phyloP scores from a whole-genome alignment of 2,797 vertebrate genomes.

The Tadarida brasiliensis region DNA sequence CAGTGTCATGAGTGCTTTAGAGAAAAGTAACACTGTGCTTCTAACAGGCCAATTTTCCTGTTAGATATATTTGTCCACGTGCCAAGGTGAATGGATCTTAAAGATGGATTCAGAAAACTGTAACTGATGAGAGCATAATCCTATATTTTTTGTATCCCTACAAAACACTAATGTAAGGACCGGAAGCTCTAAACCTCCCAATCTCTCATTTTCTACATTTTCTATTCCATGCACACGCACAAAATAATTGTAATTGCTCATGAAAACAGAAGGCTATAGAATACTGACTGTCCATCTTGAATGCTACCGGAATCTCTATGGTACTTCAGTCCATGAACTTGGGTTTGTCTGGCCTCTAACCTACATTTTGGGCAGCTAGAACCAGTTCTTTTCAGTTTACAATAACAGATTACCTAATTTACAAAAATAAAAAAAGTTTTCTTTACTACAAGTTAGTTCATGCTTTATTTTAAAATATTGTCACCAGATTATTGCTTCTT shows the following conservation, averaged over 20 bases:
- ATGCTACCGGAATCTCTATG: background rate
- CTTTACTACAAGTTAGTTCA: conserved; percentile 2
- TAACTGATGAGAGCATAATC: background rate
- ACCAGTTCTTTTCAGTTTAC: background rate
- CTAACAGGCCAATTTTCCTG: conserved; percentile 20
- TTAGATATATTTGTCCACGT: background rate
- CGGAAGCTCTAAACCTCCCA: background rate
- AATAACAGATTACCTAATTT: background rate
- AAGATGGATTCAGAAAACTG: background rate
- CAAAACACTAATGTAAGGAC: background rate
- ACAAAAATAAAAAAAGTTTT: background rate
- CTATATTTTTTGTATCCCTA: background rate
- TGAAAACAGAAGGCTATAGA: background rate
- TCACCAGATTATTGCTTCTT: conserved; percentile 3
- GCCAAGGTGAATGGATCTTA: background rate
- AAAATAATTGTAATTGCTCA: background rate
- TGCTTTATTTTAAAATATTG: conserved; percentile 44
- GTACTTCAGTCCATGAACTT: background rate
- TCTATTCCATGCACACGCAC: background rate
- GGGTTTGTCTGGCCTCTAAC: background rate
- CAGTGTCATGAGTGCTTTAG: background rate
- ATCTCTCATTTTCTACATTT: background rate
- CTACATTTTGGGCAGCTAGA: background rate
- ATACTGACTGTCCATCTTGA: background rate
- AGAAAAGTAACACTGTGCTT: background rate